Percentiles rank a stretch among this genome's conserved stretches.
Evolutionary conservation across 2,113 vertebrate genomes (phyloP).

Genomic region (Neogobius melanostomus): DNA sequence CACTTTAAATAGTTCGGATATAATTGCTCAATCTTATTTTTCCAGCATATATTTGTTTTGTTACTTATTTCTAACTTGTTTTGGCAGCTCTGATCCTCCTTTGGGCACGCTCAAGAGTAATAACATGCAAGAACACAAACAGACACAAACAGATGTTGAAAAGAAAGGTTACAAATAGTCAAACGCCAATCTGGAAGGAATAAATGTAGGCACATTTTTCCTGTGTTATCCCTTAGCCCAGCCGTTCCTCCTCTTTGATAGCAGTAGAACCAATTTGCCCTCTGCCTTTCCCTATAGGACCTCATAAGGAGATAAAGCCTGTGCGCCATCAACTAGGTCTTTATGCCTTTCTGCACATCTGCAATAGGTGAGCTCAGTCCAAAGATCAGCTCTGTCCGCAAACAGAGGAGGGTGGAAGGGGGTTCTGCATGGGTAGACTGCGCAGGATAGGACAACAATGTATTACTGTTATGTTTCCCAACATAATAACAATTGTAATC

Average conservation of each 20-base stretch:
- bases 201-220: constrained; percentile 46
- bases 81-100: background rate
- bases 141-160: background rate
- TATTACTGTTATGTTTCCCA: no score
- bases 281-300: constrained; percentile 61
- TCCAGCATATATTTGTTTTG: background rate
- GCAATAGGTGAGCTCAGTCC: constrained; percentile 57
- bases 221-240: constrained; percentile 54
- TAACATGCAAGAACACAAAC: background rate
- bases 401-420: constrained; percentile 13
- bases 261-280: constrained; percentile 72
- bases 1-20: no score
- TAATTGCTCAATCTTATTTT: no score
- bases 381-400: constrained; percentile 40
- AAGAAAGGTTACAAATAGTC: constrained; percentile 21
- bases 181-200: constrained; percentile 24
- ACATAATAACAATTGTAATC: background rate
- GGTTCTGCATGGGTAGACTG: constrained; percentile 17
- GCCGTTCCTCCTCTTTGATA: constrained; percentile 67
- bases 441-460: background rate
- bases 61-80: background rate
- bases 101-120: constrained; percentile 2
- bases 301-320: constrained; percentile 75
- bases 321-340: constrained; percentile 64
- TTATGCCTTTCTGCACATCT: constrained; percentile 52